Evolutionary conservation across 2,113 vertebrate genomes (phyloP), one percentile per base, ranked within the genome.

Genomic region (Columba livia): DNA sequence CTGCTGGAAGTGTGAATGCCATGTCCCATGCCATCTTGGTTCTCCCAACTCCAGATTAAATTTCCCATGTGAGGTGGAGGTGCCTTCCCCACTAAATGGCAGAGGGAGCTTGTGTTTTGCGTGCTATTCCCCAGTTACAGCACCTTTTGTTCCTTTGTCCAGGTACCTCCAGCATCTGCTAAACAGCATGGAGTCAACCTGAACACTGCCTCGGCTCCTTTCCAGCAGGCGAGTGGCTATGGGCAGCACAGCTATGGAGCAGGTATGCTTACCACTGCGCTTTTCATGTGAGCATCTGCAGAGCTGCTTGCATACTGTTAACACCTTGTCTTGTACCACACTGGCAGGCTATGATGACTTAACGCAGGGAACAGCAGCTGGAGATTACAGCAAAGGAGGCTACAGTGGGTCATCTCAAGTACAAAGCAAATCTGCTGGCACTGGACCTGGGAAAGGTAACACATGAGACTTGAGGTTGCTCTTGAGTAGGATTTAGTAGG

Each of bases 361-460:
- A 97, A 98, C 98, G 61, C 99, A 99, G 98, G 99, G 98, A 96
- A 98, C 99, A 6, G 98, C 98, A 69, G 98, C 98, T 78, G 99
- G 98, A 72, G 99, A 99, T 92, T 99, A 99, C 98, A 98, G 97
- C 97, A 99, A 99, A 98, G 98, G 99, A 96, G 98, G 98, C 94
- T 99, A 99, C 96, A 98, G 98, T 97, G 98, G 98, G 90, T 98
- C 98, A 94, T 98, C 98, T 79, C 99, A 99, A 98, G 98, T 99
- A 97, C 98, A 99, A 98, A 98, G 97, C 98, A 99, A 99, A 97
- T 97, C 99, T 94, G 96, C 98, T 90, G 98, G 98, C 94, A 97
- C 98, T 96, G 99, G 98, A 97, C 98, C 98, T 94, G 99, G 98
- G 96, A 99, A 99, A 99, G 99, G 99, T 99, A 98, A 88, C 58